Conservation (phyloP, 2,113 vertebrate species). For the Poeciliopsis retropinna region DNA sequence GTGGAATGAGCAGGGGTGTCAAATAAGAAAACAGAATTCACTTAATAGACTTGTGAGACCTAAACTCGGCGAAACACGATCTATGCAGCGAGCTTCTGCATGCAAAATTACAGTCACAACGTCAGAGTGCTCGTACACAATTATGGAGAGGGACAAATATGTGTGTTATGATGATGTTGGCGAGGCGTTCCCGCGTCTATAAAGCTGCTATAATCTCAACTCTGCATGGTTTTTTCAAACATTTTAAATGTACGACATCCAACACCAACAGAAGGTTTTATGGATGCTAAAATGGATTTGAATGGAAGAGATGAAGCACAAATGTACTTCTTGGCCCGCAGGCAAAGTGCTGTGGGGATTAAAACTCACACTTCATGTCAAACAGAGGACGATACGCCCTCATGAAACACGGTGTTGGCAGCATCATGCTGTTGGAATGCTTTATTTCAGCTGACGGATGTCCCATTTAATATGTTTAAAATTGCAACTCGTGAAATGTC, state of each 20-base stretch:
- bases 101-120: conserved; percentile 36
- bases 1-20: conserved; percentile 33
- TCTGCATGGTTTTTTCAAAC: conserved; percentile 15
- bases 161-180: conserved; percentile 58
- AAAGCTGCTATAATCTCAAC: conserved; percentile 22
- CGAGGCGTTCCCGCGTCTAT: conserved; percentile 29
- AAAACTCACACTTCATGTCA: neutral
- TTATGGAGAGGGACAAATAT: conserved; percentile 48
- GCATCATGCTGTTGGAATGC: neutral
- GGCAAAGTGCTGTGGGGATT: neutral
- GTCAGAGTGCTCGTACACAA: conserved; percentile 25
- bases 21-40: conserved; percentile 56
- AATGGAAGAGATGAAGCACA: neutral
- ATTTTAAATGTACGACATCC: neutral
- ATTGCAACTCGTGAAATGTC: too few relatives aligned
- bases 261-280: neutral
- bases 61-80: conserved; percentile 39
- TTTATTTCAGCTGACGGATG: neutral
- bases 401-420: neutral
- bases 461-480: neutral
- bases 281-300: neutral
- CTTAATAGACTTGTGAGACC: conserved; percentile 59
- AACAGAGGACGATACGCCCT: too few relatives aligned
- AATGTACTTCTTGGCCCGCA: neutral
- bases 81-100: conserved; percentile 39